Percentiles rank a stretch among this genome's conserved stretches.
phyloP scores from a whole-genome alignment of 2,797 vertebrate species.

The Falco berigora region DNA sequence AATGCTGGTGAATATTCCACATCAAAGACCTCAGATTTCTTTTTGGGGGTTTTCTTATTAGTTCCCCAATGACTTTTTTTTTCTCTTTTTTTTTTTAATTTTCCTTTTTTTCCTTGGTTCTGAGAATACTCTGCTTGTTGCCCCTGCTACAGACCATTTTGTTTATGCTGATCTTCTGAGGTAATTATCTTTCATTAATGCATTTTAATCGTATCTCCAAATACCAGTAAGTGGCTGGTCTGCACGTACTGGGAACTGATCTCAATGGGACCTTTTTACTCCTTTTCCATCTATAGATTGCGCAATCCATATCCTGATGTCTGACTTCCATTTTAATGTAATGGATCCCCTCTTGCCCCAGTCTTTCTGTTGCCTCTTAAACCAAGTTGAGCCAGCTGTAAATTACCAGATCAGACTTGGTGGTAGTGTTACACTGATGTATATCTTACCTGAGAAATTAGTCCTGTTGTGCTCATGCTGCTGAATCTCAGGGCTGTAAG shows the following conservation, averaged over 20 bases:
- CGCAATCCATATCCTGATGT: background rate
- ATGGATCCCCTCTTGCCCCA: background rate
- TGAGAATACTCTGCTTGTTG: background rate
- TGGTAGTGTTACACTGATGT: background rate
- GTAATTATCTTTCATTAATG: conserved; percentile 33
- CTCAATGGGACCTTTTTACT: background rate
- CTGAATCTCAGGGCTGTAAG: background rate
- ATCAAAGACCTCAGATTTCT: conserved; percentile 47
- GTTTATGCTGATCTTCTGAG: background rate
- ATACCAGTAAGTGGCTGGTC: background rate
- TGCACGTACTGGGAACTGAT: background rate
- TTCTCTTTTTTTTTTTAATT: too few species aligned
- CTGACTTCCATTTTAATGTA: background rate
- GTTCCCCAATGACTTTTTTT: background rate
- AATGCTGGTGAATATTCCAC: conserved; percentile 60
- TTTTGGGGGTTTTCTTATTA: conserved; percentile 35
- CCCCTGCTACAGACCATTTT: background rate
- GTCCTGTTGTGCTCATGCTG: background rate
- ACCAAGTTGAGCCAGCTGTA: background rate
- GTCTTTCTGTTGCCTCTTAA: background rate
- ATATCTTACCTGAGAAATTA: background rate
- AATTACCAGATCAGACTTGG: background rate
- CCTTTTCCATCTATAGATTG: background rate
- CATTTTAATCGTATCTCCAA: conserved; percentile 22
- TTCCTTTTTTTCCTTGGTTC: background rate